These are phyloP conservation scores for Phenacoccus solenopsis DNA, from an alignment of 1,140 invertebrate species.

Conservation along the genomic window DNA sequence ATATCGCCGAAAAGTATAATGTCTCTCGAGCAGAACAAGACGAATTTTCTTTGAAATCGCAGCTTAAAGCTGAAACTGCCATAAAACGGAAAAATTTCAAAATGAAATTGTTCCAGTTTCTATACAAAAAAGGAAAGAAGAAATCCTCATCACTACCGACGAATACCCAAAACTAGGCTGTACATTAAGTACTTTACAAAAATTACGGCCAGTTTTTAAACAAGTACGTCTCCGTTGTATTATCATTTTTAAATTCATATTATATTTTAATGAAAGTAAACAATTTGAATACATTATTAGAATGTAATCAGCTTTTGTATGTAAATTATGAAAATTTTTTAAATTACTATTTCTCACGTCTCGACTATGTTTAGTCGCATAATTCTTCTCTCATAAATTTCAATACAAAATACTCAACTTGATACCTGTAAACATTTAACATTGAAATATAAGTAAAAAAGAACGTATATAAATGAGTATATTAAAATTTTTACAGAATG, in stretches of 20 bases:
- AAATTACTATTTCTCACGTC: not conserved
- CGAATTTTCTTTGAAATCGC: constrained; percentile 55
- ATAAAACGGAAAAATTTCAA: constrained; percentile 50
- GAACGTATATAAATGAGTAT: not conserved
- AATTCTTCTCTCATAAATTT: no score
- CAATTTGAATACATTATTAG: no score
- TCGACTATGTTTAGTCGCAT: not conserved
- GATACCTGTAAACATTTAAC: no score
- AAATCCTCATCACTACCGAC: constrained; percentile 40
- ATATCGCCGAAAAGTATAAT: constrained; percentile 55
- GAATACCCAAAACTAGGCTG: constrained; percentile 52
- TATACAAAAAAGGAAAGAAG: constrained; percentile 39
- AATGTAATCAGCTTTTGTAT: not conserved
- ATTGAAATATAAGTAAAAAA: no score
- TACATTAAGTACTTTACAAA: constrained; percentile 44
- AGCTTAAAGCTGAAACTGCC: constrained; percentile 51
- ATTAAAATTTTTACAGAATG: constrained; percentile 32
- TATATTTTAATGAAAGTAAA: no score
- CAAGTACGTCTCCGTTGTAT: constrained; percentile 41
- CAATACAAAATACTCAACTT: no score
- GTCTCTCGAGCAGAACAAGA: constrained; percentile 65
- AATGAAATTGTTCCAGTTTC: constrained; percentile 55
- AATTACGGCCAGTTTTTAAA: constrained; percentile 49
- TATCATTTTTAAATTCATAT: no score
- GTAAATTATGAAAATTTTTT: not conserved